phyloP scores from a whole-genome alignment of 2,888 invertebrate species.

The Buathra laborator region DNA sequence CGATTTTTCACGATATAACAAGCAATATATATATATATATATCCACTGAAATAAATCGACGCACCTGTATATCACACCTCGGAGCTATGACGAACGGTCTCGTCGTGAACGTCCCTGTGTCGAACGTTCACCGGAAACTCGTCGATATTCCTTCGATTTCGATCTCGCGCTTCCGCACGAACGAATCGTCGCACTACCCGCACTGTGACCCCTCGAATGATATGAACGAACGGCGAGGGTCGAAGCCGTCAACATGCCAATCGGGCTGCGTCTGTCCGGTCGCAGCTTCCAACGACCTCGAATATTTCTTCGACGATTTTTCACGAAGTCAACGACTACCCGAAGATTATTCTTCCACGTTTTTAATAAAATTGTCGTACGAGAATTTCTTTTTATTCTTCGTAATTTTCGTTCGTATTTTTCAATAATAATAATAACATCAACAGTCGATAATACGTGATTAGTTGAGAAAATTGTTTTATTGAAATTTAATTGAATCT shows the following conservation, averaged over 20 bases:
- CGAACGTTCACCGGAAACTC: slow-evolving; percentile 7
- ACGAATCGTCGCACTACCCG: slow-evolving; percentile 5
- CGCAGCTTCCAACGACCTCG: background rate
- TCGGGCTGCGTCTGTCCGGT: background rate
- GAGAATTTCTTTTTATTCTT: background rate
- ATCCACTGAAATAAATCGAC: slow-evolving; percentile 13
- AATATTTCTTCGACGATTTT: slow-evolving; percentile 6
- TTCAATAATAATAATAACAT: slow-evolving; percentile 13
- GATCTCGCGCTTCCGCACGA: background rate
- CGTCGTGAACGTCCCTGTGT: slow-evolving; percentile 20
- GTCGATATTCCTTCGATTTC: slow-evolving; percentile 1
- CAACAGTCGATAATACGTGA: slow-evolving; percentile 12
- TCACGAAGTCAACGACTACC: background rate
- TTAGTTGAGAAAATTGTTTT: slow-evolving; percentile 5
- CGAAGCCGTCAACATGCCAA: slow-evolving; percentile 46
- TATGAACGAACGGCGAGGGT: background rate
- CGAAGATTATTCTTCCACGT: background rate
- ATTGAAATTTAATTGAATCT: background rate
- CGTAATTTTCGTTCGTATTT: background rate
- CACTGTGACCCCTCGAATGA: slow-evolving; percentile 7
- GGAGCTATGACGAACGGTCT: slow-evolving; percentile 17
- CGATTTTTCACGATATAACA: slow-evolving; percentile 22
- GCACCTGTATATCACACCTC: background rate
- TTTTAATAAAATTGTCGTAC: slow-evolving; percentile 32
- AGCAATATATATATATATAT: slow-evolving; percentile 22